Conservation (phyloP, 2,888 invertebrate species). For the Allolobophora icterica region DNA sequence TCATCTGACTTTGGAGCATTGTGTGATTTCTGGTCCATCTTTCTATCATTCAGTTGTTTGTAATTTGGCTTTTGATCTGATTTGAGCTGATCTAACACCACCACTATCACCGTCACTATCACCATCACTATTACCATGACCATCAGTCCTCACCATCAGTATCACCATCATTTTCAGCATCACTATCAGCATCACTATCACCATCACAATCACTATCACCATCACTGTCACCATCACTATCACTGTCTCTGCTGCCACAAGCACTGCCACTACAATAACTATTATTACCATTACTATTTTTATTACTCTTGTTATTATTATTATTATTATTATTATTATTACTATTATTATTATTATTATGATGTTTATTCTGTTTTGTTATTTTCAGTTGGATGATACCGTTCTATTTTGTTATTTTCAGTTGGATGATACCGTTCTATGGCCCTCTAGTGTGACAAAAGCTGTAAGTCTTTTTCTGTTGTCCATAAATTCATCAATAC, state of each 20-base stretch:
- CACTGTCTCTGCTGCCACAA: too few relatives aligned
- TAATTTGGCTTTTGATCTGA: neutral
- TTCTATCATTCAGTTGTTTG: neutral
- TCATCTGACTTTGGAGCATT: neutral
- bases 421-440: constrained; percentile 37
- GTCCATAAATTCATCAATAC: neutral
- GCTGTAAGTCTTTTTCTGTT: constrained; percentile 47
- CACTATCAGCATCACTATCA: too few relatives aligned
- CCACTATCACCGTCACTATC: too few relatives aligned
- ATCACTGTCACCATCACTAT: too few relatives aligned
- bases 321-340: too few relatives aligned
- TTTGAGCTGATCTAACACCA: neutral
- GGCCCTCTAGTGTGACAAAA: constrained; percentile 49
- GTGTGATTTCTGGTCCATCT: neutral
- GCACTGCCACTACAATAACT: too few relatives aligned
- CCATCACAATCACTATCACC: too few relatives aligned
- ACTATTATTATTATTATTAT: neutral
- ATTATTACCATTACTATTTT: too few relatives aligned
- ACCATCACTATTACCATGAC: too few relatives aligned
- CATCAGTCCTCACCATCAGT: too few relatives aligned
- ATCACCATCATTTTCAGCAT: too few relatives aligned
- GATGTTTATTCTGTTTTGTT: constrained; percentile 31
- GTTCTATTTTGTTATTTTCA: constrained; percentile 43
- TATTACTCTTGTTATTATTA: too few relatives aligned
- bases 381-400: neutral